These are phyloP conservation scores for Ametastegia equiseti DNA, from an alignment of 2,888 invertebrate species.

Conservation along the genomic window DNA sequence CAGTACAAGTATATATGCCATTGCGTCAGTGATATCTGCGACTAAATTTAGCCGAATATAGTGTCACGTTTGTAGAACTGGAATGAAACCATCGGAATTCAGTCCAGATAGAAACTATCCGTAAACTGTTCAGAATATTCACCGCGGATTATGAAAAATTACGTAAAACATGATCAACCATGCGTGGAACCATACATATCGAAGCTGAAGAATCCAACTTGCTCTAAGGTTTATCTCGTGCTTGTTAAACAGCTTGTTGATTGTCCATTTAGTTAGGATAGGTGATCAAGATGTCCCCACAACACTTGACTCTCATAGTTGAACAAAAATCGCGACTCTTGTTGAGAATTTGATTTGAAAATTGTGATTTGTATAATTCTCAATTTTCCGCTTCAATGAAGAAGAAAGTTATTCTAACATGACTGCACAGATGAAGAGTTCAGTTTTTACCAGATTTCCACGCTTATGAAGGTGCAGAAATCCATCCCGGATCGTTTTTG, in stretches of 20 bases:
- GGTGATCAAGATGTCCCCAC: neutral
- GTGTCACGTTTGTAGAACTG: neutral
- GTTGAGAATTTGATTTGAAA: too few species aligned
- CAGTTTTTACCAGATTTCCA: too few species aligned
- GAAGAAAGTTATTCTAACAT: too few species aligned
- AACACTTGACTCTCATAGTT: neutral
- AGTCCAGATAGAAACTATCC: neutral
- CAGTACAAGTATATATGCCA: neutral
- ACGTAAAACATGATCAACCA: neutral
- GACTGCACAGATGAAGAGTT: too few species aligned
- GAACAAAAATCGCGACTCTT: neutral
- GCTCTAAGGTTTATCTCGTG: neutral
- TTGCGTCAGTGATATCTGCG: conserved; percentile 13
- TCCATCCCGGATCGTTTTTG: too few species aligned
- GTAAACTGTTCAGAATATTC: neutral
- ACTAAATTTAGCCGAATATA: neutral
- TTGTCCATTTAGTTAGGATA: neutral
- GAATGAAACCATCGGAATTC: neutral
- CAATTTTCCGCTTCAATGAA: too few species aligned
- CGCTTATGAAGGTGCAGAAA: too few species aligned
- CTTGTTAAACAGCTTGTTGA: neutral
- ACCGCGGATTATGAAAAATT: neutral
- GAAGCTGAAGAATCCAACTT: neutral
- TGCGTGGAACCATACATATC: too few species aligned
- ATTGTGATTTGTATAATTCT: too few species aligned